Evolutionary conservation across 2,113 vertebrate species (phyloP), one percentile per base, ranked within the genome.

Genomic region (Rhinolophus ferrumequinum): DNA sequence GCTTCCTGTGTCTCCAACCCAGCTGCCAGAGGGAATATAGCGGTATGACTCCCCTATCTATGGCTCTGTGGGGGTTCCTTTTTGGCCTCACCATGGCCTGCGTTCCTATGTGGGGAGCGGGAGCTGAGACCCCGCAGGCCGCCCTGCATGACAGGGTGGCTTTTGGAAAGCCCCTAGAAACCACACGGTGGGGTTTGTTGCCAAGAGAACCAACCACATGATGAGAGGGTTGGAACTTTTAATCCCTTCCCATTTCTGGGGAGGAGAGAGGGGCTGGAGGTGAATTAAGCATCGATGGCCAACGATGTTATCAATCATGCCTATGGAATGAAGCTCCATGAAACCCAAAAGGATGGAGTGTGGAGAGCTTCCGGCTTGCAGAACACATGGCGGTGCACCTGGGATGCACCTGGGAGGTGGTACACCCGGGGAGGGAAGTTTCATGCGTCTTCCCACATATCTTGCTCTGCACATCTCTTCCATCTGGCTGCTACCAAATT

Each of bases 111-210:
- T 44, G 41, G 41, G 41, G 41, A 44, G 5, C 41, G 41, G 41
- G 41, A 44, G 41, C 41, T 44, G 41, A 44, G 41, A 44, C 41
- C 41, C 41, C 41, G 41, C 41, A 5, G 5, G 41, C 5, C 41
- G 6, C 5, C 41, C 4, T 44, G 41, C 41, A 44, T 7, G 6
- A 44, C 41, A 44, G 41, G 14, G 28, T 21, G 75, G 50, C 33
- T 66, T 86, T 81, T 58, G 56, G 66, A 87, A 91, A 95, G 13
- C 24, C 94, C 73, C 67, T 67, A 81, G 75, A 47, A 73, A 56
- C 11, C 75, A 38, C 22, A 7, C 19, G 52, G 14, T 30, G 33
- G 18, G 30, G 26, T 33, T 92, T 66, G 47, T 35, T 66, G 47
- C 47, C 67, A 73, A 56, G 22, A 64, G 30, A 80, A 41, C 18